phyloP scores from a whole-genome alignment of 2,888 invertebrate genomes.

The Apamea monoglypha region DNA sequence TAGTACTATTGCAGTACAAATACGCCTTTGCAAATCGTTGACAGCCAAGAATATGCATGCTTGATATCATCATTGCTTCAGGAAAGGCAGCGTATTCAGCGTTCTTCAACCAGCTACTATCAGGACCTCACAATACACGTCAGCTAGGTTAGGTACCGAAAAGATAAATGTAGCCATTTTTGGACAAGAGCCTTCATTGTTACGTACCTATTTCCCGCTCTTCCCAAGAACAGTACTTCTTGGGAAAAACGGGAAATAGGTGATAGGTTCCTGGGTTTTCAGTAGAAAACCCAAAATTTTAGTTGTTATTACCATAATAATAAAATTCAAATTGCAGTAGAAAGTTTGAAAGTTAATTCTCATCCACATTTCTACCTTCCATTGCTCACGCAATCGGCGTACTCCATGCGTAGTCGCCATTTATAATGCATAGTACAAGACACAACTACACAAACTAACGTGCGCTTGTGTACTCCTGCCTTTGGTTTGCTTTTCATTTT shows the following conservation, averaged over 20 bases:
- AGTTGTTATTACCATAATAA: neutral
- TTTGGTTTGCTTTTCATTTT: conserved; percentile 71
- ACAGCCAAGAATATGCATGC: neutral
- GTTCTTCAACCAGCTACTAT: neutral
- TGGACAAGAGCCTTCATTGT: neutral
- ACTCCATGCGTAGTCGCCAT: conserved; percentile 72
- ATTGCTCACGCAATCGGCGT: conserved; percentile 78
- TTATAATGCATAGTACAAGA: conserved; percentile 77
- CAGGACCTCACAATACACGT: too few species aligned
- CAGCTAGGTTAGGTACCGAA: neutral
- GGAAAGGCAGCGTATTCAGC: neutral
- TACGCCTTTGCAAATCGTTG: neutral
- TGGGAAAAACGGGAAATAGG: too few species aligned
- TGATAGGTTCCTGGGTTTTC: too few species aligned
- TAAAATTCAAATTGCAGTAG: neutral
- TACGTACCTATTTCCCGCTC: neutral
- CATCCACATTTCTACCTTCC: conserved; percentile 64
- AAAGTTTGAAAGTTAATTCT: conserved; percentile 17
- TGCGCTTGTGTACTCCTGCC: conserved; percentile 68
- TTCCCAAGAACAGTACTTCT: neutral
- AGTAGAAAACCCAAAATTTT: neutral
- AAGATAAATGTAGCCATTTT: neutral
- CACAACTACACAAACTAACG: conserved; percentile 73
- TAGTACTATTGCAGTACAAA: neutral
- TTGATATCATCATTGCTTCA: neutral